These are phyloP conservation scores for Mobula hypostoma DNA, from an alignment of 2,113 vertebrate species.

Conservation along the genomic window DNA sequence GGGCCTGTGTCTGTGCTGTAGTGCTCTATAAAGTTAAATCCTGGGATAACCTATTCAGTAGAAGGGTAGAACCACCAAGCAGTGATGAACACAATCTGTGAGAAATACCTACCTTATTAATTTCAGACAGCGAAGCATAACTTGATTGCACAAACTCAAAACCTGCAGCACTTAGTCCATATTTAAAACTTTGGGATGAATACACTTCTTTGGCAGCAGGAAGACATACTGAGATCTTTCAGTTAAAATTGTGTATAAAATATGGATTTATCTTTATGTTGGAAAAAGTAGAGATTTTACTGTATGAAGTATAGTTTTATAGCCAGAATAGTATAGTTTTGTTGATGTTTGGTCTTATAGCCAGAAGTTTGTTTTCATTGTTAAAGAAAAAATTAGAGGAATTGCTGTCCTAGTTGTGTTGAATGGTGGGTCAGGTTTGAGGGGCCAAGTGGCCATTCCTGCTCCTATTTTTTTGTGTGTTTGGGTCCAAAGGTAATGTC, in stretches of 20 bases:
- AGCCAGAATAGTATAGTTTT: too few species aligned
- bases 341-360: too few species aligned
- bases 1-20: too few species aligned
- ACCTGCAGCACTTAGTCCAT: background rate
- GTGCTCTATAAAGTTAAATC: background rate
- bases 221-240: background rate
- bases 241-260: background rate
- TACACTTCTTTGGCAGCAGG: background rate
- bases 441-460: too few species aligned
- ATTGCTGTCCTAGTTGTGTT: too few species aligned
- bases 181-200: background rate
- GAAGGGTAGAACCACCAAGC: background rate
- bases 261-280: background rate
- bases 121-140: background rate
- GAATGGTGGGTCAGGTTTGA: too few species aligned
- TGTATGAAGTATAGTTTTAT: background rate
- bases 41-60: background rate
- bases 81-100: background rate
- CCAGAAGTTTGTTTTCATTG: too few species aligned
- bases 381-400: too few species aligned
- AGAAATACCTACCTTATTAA: background rate
- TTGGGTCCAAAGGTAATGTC: too few species aligned
- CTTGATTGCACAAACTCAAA: background rate
- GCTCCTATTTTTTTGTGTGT: too few species aligned
- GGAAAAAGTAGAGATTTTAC: background rate